A percentile compares a stretch with the other conserved stretches of the same genome.
Evolutionary conservation across 2,888 invertebrate species (phyloP).

Genomic region (Anaspis maculata): DNA sequence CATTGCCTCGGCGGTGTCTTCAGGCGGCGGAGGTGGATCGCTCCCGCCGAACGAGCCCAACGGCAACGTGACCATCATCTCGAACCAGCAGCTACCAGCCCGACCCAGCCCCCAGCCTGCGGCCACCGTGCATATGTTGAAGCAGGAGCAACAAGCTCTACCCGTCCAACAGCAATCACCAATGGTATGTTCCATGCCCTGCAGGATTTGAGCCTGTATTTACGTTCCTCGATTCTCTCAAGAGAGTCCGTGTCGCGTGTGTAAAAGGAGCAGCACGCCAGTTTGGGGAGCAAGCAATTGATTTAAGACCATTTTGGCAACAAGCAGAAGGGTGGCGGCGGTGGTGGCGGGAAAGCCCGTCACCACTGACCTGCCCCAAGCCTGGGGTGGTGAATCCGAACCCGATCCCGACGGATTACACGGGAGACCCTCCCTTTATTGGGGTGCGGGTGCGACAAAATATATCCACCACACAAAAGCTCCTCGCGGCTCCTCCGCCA

Average conservation of each 20-base stretch:
- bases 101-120: conserved; percentile 38
- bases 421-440: conserved; percentile 15
- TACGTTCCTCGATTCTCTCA: conserved; percentile 1
- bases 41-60: conserved; percentile 25
- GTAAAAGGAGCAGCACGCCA: too few species aligned
- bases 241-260: background rate
- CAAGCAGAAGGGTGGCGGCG: conserved; percentile 6
- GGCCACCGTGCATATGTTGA: conserved; percentile 17
- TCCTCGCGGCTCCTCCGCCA: too few species aligned
- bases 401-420: conserved; percentile 13
- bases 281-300: too few species aligned
- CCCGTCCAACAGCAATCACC: conserved; percentile 40
- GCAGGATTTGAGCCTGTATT: too few species aligned
- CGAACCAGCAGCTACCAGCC: conserved; percentile 29
- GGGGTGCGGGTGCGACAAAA: conserved; percentile 8
- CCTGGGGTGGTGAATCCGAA: conserved; percentile 24
- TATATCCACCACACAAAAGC: too few species aligned
- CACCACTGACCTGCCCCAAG: conserved; percentile 33
- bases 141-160: conserved; percentile 33
- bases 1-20: conserved; percentile 27
- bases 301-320: conserved; percentile 9
- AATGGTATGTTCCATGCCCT: conserved; percentile 41
- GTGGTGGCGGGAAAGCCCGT: too few species aligned
- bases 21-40: conserved; percentile 23
- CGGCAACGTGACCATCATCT: conserved; percentile 24